Conservation (phyloP, 1,140 invertebrate species). For the Nasonia longicornis region DNA sequence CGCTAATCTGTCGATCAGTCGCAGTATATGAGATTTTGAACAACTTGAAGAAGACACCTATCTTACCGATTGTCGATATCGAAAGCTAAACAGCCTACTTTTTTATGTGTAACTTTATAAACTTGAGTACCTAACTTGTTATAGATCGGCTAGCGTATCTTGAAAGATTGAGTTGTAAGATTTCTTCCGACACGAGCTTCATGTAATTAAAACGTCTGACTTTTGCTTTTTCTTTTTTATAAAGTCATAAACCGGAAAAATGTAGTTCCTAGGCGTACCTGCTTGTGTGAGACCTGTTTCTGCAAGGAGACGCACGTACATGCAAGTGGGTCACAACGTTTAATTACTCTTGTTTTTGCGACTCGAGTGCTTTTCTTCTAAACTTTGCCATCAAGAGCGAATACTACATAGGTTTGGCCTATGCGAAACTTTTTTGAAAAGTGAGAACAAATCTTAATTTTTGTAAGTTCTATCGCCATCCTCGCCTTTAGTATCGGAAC, state of each 20-base stretch:
- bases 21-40: background rate
- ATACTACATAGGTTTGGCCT: conserved; percentile 9
- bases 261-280: conserved; percentile 64
- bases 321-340: conserved; percentile 61
- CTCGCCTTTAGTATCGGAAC: background rate
- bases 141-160: background rate
- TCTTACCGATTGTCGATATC: conserved; percentile 6
- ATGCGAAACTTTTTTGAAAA: conserved; percentile 16
- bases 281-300: conserved; percentile 63
- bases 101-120: conserved; percentile 22
- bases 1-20: background rate
- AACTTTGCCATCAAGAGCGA: conserved; percentile 14
- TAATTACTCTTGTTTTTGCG: conserved; percentile 42
- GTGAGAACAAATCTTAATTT: background rate
- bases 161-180: background rate
- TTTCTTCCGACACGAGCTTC: conserved; percentile 22
- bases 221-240: conserved; percentile 49
- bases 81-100: background rate
- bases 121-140: conserved; percentile 8
- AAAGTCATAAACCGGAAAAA: conserved; percentile 55
- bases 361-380: conserved; percentile 22
- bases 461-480: background rate
- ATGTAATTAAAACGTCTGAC: conserved; percentile 47
- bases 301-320: conserved; percentile 55
- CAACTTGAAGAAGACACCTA: conserved; percentile 2